These are phyloP conservation scores for Odobenus rosmarus DNA, from an alignment of 2,113 vertebrate genomes.

Conservation along the genomic window DNA sequence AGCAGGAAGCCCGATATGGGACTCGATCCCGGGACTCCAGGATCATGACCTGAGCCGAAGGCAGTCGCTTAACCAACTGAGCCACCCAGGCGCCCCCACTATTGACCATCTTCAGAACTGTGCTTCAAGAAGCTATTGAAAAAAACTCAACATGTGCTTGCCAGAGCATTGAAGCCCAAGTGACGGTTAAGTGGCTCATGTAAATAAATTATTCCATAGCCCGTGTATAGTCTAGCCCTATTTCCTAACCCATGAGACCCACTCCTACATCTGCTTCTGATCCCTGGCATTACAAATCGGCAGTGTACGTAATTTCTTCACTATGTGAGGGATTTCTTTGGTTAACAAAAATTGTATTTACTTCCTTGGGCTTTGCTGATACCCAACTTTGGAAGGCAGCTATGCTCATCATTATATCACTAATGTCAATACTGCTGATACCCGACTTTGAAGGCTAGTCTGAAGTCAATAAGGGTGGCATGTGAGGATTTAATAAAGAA, in stretches of 20 bases:
- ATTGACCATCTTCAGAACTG: background rate
- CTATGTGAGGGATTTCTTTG: background rate
- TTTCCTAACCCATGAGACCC: background rate
- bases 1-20: too few relatives aligned
- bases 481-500: background rate
- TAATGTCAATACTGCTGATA: background rate
- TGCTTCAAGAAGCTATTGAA: background rate
- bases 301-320: background rate
- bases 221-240: background rate
- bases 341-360: background rate
- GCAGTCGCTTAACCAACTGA: too few relatives aligned
- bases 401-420: background rate
- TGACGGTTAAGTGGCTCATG: background rate
- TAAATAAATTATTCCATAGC: background rate
- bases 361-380: background rate
- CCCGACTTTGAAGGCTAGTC: background rate
- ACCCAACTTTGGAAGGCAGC: background rate
- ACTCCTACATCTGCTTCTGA: background rate
- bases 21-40: too few relatives aligned
- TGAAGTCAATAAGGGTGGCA: background rate
- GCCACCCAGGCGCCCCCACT: too few relatives aligned
- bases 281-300: background rate
- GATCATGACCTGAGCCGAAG: too few relatives aligned
- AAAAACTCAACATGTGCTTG: background rate
- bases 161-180: background rate